A percentile compares a stretch with the other conserved stretches of the same genome.
Conservation (phyloP, 2,113 vertebrate genomes). For the Cryptotis parvus region DNA sequence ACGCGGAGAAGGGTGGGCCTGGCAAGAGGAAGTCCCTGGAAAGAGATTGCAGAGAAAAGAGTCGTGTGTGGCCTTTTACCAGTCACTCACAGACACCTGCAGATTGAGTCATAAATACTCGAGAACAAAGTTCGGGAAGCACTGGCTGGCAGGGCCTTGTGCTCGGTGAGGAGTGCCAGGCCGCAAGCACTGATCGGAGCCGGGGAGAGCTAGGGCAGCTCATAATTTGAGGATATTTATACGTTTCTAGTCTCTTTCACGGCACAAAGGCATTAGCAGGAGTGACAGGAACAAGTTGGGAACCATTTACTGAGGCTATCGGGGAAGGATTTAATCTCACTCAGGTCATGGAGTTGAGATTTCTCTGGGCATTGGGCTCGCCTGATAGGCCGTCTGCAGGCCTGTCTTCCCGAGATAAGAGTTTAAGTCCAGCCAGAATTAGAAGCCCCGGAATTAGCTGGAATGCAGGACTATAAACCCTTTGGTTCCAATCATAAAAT, state of each 20-base stretch:
- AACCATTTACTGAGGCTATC: slow-evolving; percentile 87
- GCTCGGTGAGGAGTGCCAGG: slow-evolving; percentile 45
- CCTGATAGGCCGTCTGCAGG: slow-evolving; percentile 84
- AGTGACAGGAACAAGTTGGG: slow-evolving; percentile 86
- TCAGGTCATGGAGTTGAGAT: slow-evolving; percentile 82
- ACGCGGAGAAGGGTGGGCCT: not conserved
- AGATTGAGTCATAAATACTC: slow-evolving; percentile 51
- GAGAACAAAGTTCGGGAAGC: slow-evolving; percentile 38
- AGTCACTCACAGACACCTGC: slow-evolving; percentile 1
- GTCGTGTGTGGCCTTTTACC: not conserved
- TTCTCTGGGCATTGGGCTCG: slow-evolving; percentile 85
- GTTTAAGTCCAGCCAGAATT: slow-evolving; percentile 86
- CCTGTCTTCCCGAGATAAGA: slow-evolving; percentile 88
- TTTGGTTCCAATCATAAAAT: slow-evolving; percentile 81
- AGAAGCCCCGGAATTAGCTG: slow-evolving; percentile 84
- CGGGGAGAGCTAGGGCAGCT: slow-evolving; percentile 69
- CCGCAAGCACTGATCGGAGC: slow-evolving; percentile 18
- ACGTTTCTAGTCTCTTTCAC: slow-evolving; percentile 80
- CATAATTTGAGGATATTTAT: slow-evolving; percentile 83
- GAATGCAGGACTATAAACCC: slow-evolving; percentile 82
- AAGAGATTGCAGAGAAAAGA: not conserved
- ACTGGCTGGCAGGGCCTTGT: slow-evolving; percentile 59
- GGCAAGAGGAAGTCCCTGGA: not conserved
- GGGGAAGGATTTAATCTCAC: slow-evolving; percentile 86
- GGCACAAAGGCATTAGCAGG: slow-evolving; percentile 84